These are phyloP conservation scores for Ascidia mentula DNA, from an alignment of 23 tunicate genomes.

Conservation along the genomic window DNA sequence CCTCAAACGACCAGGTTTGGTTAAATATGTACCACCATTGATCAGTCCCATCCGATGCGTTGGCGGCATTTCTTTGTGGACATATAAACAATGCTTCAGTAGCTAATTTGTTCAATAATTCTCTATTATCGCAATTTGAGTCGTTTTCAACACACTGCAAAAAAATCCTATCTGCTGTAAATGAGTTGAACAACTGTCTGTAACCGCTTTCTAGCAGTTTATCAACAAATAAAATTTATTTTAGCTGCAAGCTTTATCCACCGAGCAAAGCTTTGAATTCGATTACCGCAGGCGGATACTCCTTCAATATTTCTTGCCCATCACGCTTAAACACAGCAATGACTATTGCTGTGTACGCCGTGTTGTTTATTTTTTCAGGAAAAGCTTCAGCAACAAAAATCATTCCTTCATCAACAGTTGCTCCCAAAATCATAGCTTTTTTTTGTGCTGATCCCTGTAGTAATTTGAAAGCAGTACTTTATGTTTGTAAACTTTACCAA, in stretches of 20 bases:
- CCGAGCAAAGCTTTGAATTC: not conserved
- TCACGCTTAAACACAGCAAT: conserved; percentile 47
- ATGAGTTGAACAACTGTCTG: not conserved
- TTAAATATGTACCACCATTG: conserved; percentile 28
- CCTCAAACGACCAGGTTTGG: conserved; percentile 83
- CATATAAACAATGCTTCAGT: conserved; percentile 68
- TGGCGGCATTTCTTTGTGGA: conserved; percentile 51
- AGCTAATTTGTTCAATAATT: conserved; percentile 13
- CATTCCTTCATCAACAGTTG: conserved; percentile 63
- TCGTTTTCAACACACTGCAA: not conserved
- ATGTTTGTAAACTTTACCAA: too few relatives aligned
- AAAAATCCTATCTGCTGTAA: not conserved
- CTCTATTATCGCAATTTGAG: not conserved
- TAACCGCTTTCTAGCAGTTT: not conserved
- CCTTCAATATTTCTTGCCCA: not conserved
- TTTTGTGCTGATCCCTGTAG: conserved; percentile 35
- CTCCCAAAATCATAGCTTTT: conserved; percentile 54
- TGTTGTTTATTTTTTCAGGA: conserved; percentile 29
- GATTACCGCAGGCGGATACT: conserved; percentile 49
- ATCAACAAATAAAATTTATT: too few relatives aligned
- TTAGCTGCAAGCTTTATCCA: not conserved
- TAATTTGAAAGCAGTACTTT: not conserved
- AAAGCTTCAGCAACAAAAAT: conserved; percentile 65
- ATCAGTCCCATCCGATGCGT: conserved; percentile 15
- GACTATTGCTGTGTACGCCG: conserved; percentile 32